Percentiles rank a stretch among this genome's conserved stretches.
Evolutionary conservation across 2,113 vertebrate species (phyloP).

Genomic region (Sceloporus tristichus): DNA sequence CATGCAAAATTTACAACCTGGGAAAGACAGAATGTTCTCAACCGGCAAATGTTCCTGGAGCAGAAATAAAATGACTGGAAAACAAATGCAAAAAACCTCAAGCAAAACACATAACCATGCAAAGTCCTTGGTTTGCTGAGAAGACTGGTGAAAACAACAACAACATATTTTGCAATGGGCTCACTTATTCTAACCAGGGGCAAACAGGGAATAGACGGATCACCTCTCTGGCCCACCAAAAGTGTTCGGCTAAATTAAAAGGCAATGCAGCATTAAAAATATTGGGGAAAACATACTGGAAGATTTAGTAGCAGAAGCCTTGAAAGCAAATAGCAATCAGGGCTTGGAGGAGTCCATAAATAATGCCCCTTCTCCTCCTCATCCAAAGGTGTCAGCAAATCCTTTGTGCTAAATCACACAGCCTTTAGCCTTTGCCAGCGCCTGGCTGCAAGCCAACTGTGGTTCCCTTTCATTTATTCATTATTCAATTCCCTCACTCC

Average conservation of each 20-base stretch:
- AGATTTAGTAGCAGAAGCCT: conserved; percentile 1
- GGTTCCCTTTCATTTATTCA: conserved; percentile 13
- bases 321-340: not conserved
- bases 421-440: not conserved
- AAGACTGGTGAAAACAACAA: not conserved
- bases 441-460: not conserved
- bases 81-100: not conserved
- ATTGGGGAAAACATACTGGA: not conserved
- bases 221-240: not conserved
- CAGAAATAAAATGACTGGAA: not conserved
- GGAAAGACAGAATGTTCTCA: not conserved
- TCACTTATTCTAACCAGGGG: not conserved
- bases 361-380: not conserved
- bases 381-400: not conserved
- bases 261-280: conserved; percentile 22
- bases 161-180: conserved; percentile 21
- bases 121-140: not conserved
- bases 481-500: conserved; percentile 8
- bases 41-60: not conserved
- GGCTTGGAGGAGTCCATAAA: conserved; percentile 25
- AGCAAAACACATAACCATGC: not conserved
- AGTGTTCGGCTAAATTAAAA: conserved; percentile 56
- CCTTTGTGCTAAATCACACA: not conserved
- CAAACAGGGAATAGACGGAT: not conserved
- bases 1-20: not conserved